Evolutionary conservation across 2,888 invertebrate species (phyloP).

Genomic region (Troides aeacus): DNA sequence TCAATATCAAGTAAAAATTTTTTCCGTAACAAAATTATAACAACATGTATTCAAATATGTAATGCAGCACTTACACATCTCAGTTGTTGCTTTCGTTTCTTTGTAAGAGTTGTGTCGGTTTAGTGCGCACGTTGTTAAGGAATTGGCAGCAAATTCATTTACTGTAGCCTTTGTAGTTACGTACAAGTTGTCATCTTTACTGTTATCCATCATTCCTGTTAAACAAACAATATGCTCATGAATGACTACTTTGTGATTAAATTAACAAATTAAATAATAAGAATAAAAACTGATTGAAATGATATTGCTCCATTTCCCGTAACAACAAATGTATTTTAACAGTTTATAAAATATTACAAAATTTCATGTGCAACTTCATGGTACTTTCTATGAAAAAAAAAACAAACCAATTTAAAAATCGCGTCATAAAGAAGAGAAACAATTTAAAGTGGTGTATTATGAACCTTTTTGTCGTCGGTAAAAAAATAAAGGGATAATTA

Average conservation of each 20-base stretch:
- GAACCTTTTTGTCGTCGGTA: too few species aligned
- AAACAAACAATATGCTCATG: slow-evolving; percentile 38
- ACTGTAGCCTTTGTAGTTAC: slow-evolving; percentile 45
- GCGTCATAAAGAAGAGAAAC: too few species aligned
- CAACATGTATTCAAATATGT: slow-evolving; percentile 2
- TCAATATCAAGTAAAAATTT: neutral
- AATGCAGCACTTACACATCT: slow-evolving; percentile 56
- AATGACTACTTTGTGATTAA: slow-evolving; percentile 1
- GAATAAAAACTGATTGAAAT: neutral
- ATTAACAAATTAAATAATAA: neutral
- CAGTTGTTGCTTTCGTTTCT: slow-evolving; percentile 65
- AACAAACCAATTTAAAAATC: too few species aligned
- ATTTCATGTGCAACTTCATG: too few species aligned
- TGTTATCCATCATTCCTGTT: slow-evolving; percentile 60
- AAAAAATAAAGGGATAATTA: too few species aligned
- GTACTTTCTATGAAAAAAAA: too few species aligned
- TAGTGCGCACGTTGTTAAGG: slow-evolving; percentile 55
- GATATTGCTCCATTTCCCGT: slow-evolving; percentile 25
- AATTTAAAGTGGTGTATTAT: too few species aligned
- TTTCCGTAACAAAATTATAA: slow-evolving; percentile 3
- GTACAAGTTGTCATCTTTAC: slow-evolving; percentile 59
- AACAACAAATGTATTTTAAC: slow-evolving; percentile 1
- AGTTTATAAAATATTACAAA: neutral
- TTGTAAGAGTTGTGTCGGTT: slow-evolving; percentile 75
- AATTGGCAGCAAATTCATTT: slow-evolving; percentile 59